Base-by-base conservation (phyloP, 1,140 invertebrate species). In the Akabosia matsudoensis region DNA sequence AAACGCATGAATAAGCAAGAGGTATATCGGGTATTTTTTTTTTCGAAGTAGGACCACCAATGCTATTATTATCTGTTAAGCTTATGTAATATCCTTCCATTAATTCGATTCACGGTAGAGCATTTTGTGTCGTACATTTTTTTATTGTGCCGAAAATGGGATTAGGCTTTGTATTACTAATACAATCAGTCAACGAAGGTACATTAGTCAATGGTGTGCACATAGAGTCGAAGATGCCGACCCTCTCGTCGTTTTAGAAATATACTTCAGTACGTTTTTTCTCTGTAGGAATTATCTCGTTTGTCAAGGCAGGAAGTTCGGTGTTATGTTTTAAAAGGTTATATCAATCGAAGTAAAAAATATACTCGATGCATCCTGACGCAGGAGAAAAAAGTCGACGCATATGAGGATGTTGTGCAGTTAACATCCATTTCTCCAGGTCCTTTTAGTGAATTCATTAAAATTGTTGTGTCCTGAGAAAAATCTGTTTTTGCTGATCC, bases 241-340 rank as follows among this genome's bases (percentile, higher is more conserved):
- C 37, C 37, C 18, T 45, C 37, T 45, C 18, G 37, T 45, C 18
- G 37, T 45, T 7, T 45, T 45, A n/a, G n/a, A n/a, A n/a, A n/a
- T n/a, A n/a, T n/a, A n/a, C n/a, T n/a, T n/a, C n/a, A n/a, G n/a
- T n/a, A n/a, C n/a, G n/a, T n/a, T n/a, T n/a, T n/a, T n/a, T n/a
- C n/a, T n/a, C n/a, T n/a, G n/a, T n/a, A n/a, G 37, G 7, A 45
- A 10, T 56, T 56, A 16, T 67, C n/a, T n/a, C n/a, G n/a, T n/a
- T 67, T 67, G 61, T 67, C 61, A 67, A 28, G 61, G 61, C 61
- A 67, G 61, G 61, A 67, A 67, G 61, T 67, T 7, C 61, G 61
- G 61, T 67, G 61, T 67, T 30, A 2, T 67, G 22, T 30, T 45
- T 67, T 28, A 67, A 67, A 24, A 67, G 22, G 61, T n/a, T 67